Percentiles rank a stretch among this genome's conserved stretches.
phyloP scores from a whole-genome alignment of 2,113 vertebrate species.

The Gracilinanus agilis region DNA sequence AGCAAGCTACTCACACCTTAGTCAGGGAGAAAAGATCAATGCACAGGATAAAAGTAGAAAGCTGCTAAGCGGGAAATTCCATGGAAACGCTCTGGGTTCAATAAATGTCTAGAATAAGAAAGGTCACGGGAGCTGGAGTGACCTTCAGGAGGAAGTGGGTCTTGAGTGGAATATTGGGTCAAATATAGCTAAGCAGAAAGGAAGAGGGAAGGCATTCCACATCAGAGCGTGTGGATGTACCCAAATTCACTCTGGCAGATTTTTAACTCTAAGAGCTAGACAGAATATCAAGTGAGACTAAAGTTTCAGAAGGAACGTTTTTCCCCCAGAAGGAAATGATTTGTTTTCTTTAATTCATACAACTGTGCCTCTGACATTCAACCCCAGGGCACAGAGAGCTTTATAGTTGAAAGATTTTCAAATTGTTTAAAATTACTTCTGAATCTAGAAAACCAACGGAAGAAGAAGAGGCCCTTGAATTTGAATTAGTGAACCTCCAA shows the following conservation, averaged over 20 bases:
- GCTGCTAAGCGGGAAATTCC: not conserved
- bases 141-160: not conserved
- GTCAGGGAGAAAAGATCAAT: not conserved
- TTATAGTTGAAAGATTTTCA: not conserved
- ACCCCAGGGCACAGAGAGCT: not conserved
- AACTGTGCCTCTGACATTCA: not conserved
- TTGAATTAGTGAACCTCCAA: not conserved
- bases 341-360: not conserved
- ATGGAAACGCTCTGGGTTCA: not conserved
- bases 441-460: not conserved
- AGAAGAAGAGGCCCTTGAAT: not conserved
- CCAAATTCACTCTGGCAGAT: not conserved
- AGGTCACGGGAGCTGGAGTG: not conserved
- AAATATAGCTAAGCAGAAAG: not conserved
- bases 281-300: not conserved
- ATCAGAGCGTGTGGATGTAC: not conserved
- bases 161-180: not conserved
- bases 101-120: not conserved
- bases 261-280: not conserved
- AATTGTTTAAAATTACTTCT: not conserved
- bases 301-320: not conserved
- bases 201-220: not conserved
- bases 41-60: not conserved
- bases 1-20: not conserved
- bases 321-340: not conserved